phyloP scores from a whole-genome alignment of 1,140 invertebrate genomes.

The Bombus waltoni region DNA sequence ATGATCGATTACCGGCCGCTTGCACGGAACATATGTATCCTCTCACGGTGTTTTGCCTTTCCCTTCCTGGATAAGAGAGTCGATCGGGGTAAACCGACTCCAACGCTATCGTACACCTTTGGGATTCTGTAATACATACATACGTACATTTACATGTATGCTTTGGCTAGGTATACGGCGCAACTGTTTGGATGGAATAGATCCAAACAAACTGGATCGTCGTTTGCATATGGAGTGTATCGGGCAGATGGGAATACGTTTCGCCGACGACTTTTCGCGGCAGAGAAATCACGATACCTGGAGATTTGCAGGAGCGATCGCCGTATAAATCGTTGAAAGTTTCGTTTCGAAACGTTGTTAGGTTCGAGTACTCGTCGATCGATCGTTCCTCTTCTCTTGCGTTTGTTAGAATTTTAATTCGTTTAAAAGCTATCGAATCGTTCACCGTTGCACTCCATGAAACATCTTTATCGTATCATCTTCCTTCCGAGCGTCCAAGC shows the following conservation, averaged over 20 bases:
- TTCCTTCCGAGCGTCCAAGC: too few species aligned
- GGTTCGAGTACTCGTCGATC: not conserved
- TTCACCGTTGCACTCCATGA: too few species aligned
- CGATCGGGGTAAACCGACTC: constrained; percentile 3
- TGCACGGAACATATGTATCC: constrained; percentile 62
- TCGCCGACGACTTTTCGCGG: not conserved
- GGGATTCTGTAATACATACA: not conserved
- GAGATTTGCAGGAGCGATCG: not conserved
- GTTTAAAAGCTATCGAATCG: too few species aligned
- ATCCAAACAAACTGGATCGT: constrained; percentile 10
- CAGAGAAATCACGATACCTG: not conserved
- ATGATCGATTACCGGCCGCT: constrained; percentile 65
- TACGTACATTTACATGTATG: not conserved
- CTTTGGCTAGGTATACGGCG: not conserved
- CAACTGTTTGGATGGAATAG: constrained; percentile 11
- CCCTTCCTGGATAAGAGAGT: constrained; percentile 1
- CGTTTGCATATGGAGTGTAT: constrained; percentile 14
- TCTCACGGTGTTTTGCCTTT: constrained; percentile 57
- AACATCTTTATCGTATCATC: too few species aligned
- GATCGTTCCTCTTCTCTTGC: too few species aligned
- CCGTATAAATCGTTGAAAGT: not conserved
- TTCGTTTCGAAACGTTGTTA: not conserved
- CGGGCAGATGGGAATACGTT: not conserved
- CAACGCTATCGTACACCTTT: not conserved
- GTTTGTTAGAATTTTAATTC: not conserved